These are phyloP conservation scores for Colletes gigas DNA, from an alignment of 1,140 invertebrate genomes.

Conservation along the genomic window DNA sequence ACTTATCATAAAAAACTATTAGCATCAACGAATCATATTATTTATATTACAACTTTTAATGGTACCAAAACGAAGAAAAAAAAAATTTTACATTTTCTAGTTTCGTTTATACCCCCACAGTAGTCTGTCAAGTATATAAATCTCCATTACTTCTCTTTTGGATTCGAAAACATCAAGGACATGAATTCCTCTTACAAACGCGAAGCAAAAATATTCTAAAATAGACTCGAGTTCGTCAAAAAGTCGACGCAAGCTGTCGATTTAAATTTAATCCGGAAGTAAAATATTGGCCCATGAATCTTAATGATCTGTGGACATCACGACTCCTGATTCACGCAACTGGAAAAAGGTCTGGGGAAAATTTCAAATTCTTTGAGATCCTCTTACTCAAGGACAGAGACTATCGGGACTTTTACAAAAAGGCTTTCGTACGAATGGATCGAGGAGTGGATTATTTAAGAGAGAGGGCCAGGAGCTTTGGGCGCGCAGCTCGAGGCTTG, in stretches of 20 bases:
- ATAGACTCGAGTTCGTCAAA: no score
- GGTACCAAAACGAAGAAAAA: no score
- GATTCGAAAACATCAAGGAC: no score
- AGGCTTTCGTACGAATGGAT: conserved; percentile 56
- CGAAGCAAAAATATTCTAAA: no score
- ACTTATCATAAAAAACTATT: no score
- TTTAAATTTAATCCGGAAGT: not conserved
- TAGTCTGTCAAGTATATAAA: no score
- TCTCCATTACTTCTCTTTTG: no score
- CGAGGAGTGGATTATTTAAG: conserved; percentile 69
- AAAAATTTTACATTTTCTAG: no score
- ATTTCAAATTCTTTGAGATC: conserved; percentile 45
- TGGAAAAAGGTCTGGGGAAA: not conserved
- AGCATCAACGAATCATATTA: no score
- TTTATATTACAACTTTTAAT: no score
- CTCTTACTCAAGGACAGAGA: conserved; percentile 31
- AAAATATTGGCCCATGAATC: conserved; percentile 13
- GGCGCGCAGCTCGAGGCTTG: conserved; percentile 56
- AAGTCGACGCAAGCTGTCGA: not conserved
- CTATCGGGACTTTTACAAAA: conserved; percentile 48
- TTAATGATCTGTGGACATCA: not conserved
- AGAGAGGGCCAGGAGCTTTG: conserved; percentile 50
- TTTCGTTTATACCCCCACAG: no score
- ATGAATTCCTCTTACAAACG: no score
- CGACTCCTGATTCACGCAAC: not conserved